Evolutionary conservation across 2,888 invertebrate species (phyloP), one percentile per base, ranked within the genome.

Genomic region (Empis stercorea): DNA sequence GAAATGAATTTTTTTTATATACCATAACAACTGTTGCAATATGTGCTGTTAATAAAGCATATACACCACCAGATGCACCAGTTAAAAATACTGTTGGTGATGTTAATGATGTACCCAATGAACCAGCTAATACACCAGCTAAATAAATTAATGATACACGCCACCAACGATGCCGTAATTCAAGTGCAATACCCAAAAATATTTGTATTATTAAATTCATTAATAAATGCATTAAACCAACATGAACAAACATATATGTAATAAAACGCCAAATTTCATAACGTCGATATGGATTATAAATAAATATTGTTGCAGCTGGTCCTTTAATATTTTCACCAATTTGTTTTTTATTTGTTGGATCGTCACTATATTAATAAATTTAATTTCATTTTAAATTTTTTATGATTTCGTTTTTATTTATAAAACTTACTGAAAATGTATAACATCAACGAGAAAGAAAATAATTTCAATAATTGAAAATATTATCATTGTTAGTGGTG

Each of bases 101-200:
- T 0, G 81, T 79, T 11, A 91, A 74, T 7, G 87, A 87, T 10
- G 88, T 88, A 4, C 83, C 85, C 53, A 89, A 73, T 0, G 87
- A 87, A 4, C 92, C 92, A 2, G 89, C 89, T 0, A 84, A 66
- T 0, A 92, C 91, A 1, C 92, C 92, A 0, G 87, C 81, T 36
- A 86, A 63, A 65, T 93, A 93, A 30, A 93, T 84, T 10, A 84
- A 68, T 0, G 84, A 72, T 7, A 97, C 87, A 43, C 96, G 75
- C 92, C 93, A 93, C 84, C 91, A 92, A 55, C 84, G 81, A 68
- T 97, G 96, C 1, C 96, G 95, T 81, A 97, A 84, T 71, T 99
- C 97, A 51, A 99, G 69, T 0, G 96, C 94, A 10, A 95, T 79
- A 0, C 97, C 97, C 48, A 99, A 76, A 66, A 95, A 76, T 49